These are phyloP conservation scores for Halisarca cf. caerulea DNA, from an alignment of 37 sponge, comb jelly and placozoan genomes.

Conservation along the genomic window DNA sequence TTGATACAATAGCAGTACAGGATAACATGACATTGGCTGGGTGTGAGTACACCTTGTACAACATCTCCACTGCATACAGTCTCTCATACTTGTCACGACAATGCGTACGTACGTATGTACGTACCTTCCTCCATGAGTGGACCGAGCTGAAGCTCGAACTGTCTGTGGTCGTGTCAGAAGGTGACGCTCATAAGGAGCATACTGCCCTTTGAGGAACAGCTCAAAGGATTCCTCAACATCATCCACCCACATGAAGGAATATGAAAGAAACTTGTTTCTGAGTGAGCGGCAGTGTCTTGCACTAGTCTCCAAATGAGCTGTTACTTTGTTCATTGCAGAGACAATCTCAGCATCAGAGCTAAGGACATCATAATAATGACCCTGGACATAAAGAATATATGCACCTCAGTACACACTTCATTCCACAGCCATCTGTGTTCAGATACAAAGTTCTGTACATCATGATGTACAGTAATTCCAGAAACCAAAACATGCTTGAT, in stretches of 20 bases:
- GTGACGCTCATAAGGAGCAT: slow-evolving; percentile 41
- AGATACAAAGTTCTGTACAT: not conserved
- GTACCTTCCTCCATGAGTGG: slow-evolving; percentile 26
- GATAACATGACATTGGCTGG: too few relatives aligned
- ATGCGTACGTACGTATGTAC: not conserved
- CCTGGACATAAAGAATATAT: not conserved
- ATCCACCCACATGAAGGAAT: slow-evolving; percentile 78
- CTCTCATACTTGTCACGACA: not conserved
- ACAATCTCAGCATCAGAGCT: slow-evolving; percentile 33
- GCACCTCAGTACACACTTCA: not conserved
- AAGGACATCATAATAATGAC: slow-evolving; percentile 19
- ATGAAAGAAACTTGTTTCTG: slow-evolving; percentile 56
- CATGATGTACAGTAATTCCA: too few relatives aligned
- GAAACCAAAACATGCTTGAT: too few relatives aligned
- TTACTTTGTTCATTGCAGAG: slow-evolving; percentile 42
- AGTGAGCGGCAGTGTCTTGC: slow-evolving; percentile 74
- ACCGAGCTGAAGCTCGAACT: slow-evolving; percentile 48
- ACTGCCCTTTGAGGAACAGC: slow-evolving; percentile 63
- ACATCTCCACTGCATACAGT: too few relatives aligned
- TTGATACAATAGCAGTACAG: not conserved
- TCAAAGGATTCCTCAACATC: slow-evolving; percentile 68
- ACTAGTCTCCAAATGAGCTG: slow-evolving; percentile 68
- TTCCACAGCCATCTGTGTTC: not conserved
- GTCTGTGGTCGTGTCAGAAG: slow-evolving; percentile 64
- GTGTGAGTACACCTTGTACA: not conserved